phyloP scores from a whole-genome alignment of 2,888 invertebrate species.

The Aleiodes alternator region DNA sequence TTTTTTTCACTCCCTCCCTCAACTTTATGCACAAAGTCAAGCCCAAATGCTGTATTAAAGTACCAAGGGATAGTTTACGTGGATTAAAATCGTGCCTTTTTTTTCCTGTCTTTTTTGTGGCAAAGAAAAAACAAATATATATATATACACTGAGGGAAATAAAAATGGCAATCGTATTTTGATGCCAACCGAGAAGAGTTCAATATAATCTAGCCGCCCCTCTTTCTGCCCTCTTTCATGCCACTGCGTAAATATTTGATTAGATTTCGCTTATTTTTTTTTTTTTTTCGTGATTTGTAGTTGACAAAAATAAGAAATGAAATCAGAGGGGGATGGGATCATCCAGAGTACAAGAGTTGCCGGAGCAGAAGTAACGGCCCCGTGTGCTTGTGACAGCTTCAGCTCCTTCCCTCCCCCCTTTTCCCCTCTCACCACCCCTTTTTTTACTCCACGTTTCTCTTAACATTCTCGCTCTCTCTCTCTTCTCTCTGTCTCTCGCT shows the following conservation, averaged over 20 bases:
- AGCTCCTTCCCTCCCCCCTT: constrained; percentile 66
- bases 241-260: constrained; percentile 32
- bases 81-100: constrained; percentile 63
- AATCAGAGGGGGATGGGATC: constrained; percentile 64
- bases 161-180: constrained; percentile 73
- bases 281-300: constrained; percentile 28
- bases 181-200: constrained; percentile 56
- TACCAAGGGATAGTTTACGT: constrained; percentile 58
- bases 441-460: constrained; percentile 71
- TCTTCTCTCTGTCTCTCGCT: constrained; percentile 37
- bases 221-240: constrained; percentile 45
- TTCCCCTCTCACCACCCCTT: constrained; percentile 59
- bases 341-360: constrained; percentile 59
- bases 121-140: constrained; percentile 19
- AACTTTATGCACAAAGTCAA: constrained; percentile 20
- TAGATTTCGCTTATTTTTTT: neutral
- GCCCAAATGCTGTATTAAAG: constrained; percentile 28
- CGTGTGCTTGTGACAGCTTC: constrained; percentile 63
- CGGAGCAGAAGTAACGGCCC: constrained; percentile 67
- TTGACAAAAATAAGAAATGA: constrained; percentile 63
- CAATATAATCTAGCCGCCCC: constrained; percentile 7
- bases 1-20: constrained; percentile 23
- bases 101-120: constrained; percentile 22
- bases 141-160: constrained; percentile 55
- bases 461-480: constrained; percentile 61